Evolutionary conservation across 2,797 vertebrate genomes (phyloP), one percentile per base, ranked within the genome.

Genomic region (Acipenser ruthenus): DNA sequence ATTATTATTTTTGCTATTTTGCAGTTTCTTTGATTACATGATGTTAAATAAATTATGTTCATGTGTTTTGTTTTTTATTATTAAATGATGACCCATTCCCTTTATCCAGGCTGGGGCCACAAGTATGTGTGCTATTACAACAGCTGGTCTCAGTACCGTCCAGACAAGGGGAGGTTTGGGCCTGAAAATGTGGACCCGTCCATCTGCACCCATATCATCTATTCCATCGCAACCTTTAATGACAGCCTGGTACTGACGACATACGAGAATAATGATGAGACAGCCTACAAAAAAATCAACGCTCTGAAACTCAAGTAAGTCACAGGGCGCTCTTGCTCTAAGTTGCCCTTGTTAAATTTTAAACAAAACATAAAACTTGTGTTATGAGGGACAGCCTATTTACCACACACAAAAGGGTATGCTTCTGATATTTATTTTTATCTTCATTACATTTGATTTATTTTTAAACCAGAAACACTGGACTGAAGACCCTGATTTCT

Each of bases 401-500:
- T 37, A 37, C 23, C 23, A 37, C 23, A 37, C 23, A 37, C 23
- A 37, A 37, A 37, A 3, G 23, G 23, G 23, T 37, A 37, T 37
- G 23, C 23, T 37, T 0, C 23, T 37, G 4, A 37, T 37, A 1
- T 18, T 18, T 18, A 37, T 37, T 37, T 37, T 37, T 37, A 1
- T 37, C 23, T 58, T 11, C 12, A 58, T 58, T 11, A n/a, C 13
- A 11, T 58, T 58, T 13, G 8, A 12, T 58, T 58, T 10, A 6
- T 10, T 13, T 58, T n/a, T 58, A 12, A 6, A 12, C 3, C 59
- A 92, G 86, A 67, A 89, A 90, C 68, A 67, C 71, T 50, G 64
- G 59, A 4, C 81, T 94, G 78, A 90, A 82, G 81, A 93, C 88
- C 1, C 77, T 92, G 12, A 70, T 93, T 65, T 89, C 89, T 6